phyloP scores from a whole-genome alignment of 2,888 invertebrate genomes.

The Clanis bilineata region DNA sequence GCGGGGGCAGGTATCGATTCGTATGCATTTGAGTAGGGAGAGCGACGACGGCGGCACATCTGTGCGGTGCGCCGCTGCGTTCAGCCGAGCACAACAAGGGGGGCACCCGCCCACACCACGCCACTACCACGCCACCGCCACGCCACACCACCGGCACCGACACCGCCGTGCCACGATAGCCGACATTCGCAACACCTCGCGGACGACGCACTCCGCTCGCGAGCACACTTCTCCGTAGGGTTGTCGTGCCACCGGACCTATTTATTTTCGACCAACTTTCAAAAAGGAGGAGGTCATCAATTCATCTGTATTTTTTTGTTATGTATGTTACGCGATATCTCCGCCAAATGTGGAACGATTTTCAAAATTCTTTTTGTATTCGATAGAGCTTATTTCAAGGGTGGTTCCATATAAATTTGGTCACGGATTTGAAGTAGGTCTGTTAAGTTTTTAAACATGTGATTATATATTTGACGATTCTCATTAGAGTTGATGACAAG shows the following conservation, averaged over 20 bases:
- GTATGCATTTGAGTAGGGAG: conserved; percentile 65
- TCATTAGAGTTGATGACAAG: too few relatives aligned
- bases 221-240: conserved; percentile 68
- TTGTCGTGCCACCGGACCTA: conserved; percentile 33
- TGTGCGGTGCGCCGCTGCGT: conserved; percentile 69
- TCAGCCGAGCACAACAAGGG: conserved; percentile 61
- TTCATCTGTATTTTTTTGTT: too few relatives aligned
- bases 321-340: too few relatives aligned
- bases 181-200: conserved; percentile 78
- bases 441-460: too few relatives aligned
- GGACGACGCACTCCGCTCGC: conserved; percentile 66
- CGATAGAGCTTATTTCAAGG: too few relatives aligned
- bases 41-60: conserved; percentile 49
- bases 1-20: conserved; percentile 69
- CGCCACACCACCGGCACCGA: conserved; percentile 30
- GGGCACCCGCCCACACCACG: conserved; percentile 32
- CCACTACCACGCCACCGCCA: conserved; percentile 27
- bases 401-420: too few relatives aligned
- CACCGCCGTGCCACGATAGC: conserved; percentile 62
- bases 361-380: too few relatives aligned
- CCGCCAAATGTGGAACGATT: too few relatives aligned
- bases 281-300: too few relatives aligned
- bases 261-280: too few relatives aligned
- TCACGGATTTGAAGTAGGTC: too few relatives aligned
- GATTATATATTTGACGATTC: too few relatives aligned